Evolutionary conservation across 1,140 invertebrate species (phyloP), one percentile per base, ranked within the genome.

Genomic region (Orchesella cincta): DNA sequence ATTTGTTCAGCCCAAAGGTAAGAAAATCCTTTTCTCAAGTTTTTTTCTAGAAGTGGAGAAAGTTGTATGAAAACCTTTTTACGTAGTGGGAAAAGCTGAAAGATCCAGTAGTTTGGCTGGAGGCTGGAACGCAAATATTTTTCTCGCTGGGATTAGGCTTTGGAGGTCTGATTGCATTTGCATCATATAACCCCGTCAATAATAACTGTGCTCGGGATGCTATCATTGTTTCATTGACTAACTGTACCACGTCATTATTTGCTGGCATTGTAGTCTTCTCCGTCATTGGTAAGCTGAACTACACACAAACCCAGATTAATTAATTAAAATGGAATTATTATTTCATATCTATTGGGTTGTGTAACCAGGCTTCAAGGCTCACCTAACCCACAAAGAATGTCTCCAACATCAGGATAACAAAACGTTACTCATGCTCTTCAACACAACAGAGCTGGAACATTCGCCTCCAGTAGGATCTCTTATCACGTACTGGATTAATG

Each of bases 191-290:
- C 86, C 94, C 94, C 23, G 93, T 97, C 0, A 95, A 97, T 83
- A 98, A 98, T 85, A 97, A 98, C 86, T 97, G 94, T 84, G 96
- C 94, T 83, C 88, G 94, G 80, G 98, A 99, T 85, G 95, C 96
- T 0, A 90, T 98, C 5, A 91, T 96, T 85, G 94, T 99, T 20
- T 97, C 95, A 18, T 86, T 98, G 51, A 95, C 95, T 1, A 99
- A 99, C 85, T 96, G 96, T 83, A 91, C 92, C 76, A 99, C 98
- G 0, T 98, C 96, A 14, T 93, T 99, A 90, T 98, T 99, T 85
- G 97, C 97, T 74, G 97, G 96, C 0, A 94, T 99, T 75, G 97
- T 99, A 0, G 96, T 99, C 18, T 99, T 99, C 84, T 96, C 96
- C 0, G 94, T 99, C 23, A 94, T 99, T 76, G 98, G 97, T 90